Evolutionary conservation across 2,797 vertebrate species (phyloP), one percentile per base, ranked within the genome.

Genomic region (Botia almorhae): DNA sequence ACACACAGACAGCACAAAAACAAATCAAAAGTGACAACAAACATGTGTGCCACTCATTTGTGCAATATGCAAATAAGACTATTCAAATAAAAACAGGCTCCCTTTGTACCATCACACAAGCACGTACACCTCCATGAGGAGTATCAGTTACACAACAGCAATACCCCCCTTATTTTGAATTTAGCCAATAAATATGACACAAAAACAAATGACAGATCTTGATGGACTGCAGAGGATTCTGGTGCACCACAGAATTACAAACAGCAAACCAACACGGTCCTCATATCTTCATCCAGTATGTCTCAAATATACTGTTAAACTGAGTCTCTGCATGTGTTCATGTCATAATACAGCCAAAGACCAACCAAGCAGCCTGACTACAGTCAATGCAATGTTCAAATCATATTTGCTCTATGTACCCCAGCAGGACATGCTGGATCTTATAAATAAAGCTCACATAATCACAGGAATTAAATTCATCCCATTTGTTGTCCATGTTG

Each of bases 341-440:
- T 63, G 58, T 6, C 72, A 65, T 7, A 46, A 48, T 29, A 12
- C 56, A 60, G 21, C 8, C 39, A 77, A 76, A 56, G n/a, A 21
- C 19, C 21, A 56, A 56, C 21, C 56, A 14, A 46, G 10, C 36
- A 39, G 36, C 29, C 8, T 63, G 26, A 29, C 26, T 33, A 63
- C 36, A 39, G 36, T 8, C 36, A 7, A 39, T 7, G 1, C 36
- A 8, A 39, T 7, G 8, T 46, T 26, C 23, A 26, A 26, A 92
- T 0, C 93, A 83, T 92, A 93, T 94, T 53, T 6, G 51, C 51
- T 53, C 51, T 53, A 7, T 53, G 51, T n/a, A n/a, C 17, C 51
- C 2, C 14, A 51, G 16, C 50, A 51, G 14, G 14, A 5, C 50
- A 51, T 3, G 51, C n/a, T 2, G 5, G 51, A 53, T 53, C 51